Evolutionary conservation across 2,888 invertebrate genomes (phyloP).

Genomic region (Celastrina argiolus): DNA sequence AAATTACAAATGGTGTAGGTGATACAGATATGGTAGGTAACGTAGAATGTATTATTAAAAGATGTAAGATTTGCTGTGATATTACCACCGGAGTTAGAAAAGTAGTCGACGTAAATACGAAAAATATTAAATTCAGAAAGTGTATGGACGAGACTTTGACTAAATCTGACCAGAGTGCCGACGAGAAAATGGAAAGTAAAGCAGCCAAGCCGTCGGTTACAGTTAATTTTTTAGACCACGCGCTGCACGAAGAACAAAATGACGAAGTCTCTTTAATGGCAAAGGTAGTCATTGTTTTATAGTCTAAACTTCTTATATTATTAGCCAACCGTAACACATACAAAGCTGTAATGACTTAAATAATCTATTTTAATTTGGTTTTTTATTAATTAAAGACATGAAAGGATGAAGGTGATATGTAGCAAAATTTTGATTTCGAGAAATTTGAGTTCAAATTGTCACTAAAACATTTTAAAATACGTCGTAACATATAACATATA

Average conservation of each 20-base stretch:
- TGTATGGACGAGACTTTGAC: slow-evolving; percentile 43
- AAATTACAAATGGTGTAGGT: slow-evolving; percentile 28
- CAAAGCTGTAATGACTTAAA: no score
- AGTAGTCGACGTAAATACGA: slow-evolving; percentile 33
- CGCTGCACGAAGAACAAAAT: slow-evolving; percentile 42
- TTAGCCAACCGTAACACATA: background rate
- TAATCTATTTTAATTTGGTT: no score
- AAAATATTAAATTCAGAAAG: slow-evolving; percentile 44
- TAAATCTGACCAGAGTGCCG: slow-evolving; percentile 29
- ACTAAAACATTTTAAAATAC: no score
- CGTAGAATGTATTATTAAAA: slow-evolving; percentile 36
- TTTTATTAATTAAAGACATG: no score
- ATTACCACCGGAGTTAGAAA: slow-evolving; percentile 31
- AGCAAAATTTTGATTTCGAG: no score
- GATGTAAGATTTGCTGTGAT: slow-evolving; percentile 53
- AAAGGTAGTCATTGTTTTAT: slow-evolving; percentile 46
- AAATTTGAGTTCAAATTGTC: no score
- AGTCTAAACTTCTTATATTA: background rate
- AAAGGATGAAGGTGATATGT: no score
- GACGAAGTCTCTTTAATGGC: slow-evolving; percentile 36
- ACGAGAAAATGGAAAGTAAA: slow-evolving; percentile 34
- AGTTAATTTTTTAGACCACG: slow-evolving; percentile 44
- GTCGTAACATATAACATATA: no score
- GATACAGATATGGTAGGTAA: slow-evolving; percentile 33
- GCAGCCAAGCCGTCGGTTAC: slow-evolving; percentile 38